A percentile compares a stretch with the other conserved stretches of the same genome.
phyloP scores from a whole-genome alignment of 37 sponge, comb jelly and placozoan species.

The Dysidea cf. avara region DNA sequence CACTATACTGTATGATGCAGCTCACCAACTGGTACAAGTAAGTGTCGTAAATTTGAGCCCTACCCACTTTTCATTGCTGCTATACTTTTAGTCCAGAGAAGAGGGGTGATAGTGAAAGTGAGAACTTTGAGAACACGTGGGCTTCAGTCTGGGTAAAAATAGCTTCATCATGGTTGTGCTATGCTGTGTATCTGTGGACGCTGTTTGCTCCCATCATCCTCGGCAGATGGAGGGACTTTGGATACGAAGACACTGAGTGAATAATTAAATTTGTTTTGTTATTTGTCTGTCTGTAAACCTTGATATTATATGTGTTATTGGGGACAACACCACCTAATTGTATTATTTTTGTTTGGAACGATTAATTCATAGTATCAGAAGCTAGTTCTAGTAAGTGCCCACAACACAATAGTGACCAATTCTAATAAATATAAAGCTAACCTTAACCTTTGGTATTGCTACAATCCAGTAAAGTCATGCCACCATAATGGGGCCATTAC shows the following conservation, averaged over 20 bases:
- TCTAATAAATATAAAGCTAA: too few relatives aligned
- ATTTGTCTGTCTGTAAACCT: too few relatives aligned
- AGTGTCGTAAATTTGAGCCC: conserved; percentile 11
- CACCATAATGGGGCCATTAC: too few relatives aligned
- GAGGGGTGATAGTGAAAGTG: conserved; percentile 35
- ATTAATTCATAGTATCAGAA: too few relatives aligned
- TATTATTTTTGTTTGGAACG: too few relatives aligned
- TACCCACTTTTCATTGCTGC: neutral
- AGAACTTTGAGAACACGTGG: conserved; percentile 76
- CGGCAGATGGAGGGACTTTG: conserved; percentile 75
- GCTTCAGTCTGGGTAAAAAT: conserved; percentile 89
- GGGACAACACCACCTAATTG: too few relatives aligned
- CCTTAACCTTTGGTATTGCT: too few relatives aligned
- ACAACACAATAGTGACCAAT: too few relatives aligned
- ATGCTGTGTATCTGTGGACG: conserved; percentile 83
- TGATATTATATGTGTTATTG: too few relatives aligned
- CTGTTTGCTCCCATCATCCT: conserved; percentile 85
- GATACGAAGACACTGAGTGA: conserved; percentile 54
- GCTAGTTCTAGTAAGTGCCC: too few relatives aligned
- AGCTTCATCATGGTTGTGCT: conserved; percentile 71
- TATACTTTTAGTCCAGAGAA: neutral
- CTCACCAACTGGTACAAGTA: conserved; percentile 96
- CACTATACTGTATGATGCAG: conserved; percentile 94
- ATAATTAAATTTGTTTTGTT: neutral
- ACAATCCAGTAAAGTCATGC: too few relatives aligned